Conservation (phyloP, 2,888 invertebrate species). For the Poecilus cupreus region DNA sequence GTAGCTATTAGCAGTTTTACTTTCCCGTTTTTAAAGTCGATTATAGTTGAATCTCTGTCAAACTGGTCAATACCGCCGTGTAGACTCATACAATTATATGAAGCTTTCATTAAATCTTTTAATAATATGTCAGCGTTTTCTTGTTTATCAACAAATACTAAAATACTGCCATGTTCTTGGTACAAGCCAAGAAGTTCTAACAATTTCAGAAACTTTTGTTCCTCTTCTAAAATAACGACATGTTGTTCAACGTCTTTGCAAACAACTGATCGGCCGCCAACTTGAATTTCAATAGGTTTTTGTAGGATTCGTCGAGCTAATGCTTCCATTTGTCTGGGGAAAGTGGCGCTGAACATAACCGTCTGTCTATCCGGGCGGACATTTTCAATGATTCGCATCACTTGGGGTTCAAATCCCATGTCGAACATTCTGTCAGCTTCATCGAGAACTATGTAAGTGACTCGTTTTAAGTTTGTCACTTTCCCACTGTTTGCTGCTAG, state of each 20-base stretch:
- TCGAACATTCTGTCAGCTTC: conserved; percentile 99
- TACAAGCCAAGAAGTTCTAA: conserved; percentile 97
- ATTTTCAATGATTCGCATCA: conserved; percentile 98
- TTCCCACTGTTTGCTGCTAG: conserved; percentile 97
- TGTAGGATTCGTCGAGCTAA: conserved; percentile 93
- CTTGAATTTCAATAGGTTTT: conserved; percentile 97
- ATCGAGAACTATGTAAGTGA: conserved; percentile 97
- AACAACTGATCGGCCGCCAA: conserved; percentile 96
- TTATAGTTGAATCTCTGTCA: conserved; percentile 97
- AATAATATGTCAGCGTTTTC: conserved; percentile 95
- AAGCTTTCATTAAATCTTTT: conserved; percentile 96
- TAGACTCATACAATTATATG: conserved; percentile 96
- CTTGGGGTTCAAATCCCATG: conserved; percentile 99
- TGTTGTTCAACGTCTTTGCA: conserved; percentile 98
- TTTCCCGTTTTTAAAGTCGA: conserved; percentile 94
- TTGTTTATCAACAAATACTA: conserved; percentile 99
- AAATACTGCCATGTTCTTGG: conserved; percentile 93
- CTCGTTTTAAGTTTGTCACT: conserved; percentile 97
- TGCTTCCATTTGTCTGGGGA: conserved; percentile 99
- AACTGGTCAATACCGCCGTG: conserved; percentile 99
- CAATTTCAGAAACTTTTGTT: conserved; percentile 97
- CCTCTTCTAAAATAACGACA: conserved; percentile 94
- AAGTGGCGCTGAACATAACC: conserved; percentile 99
- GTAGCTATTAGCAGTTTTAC: conserved; percentile 96
- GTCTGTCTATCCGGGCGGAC: conserved; percentile 97